Base-by-base conservation (phyloP, 2,888 invertebrate species). In the Iselma pallidipennis region DNA sequence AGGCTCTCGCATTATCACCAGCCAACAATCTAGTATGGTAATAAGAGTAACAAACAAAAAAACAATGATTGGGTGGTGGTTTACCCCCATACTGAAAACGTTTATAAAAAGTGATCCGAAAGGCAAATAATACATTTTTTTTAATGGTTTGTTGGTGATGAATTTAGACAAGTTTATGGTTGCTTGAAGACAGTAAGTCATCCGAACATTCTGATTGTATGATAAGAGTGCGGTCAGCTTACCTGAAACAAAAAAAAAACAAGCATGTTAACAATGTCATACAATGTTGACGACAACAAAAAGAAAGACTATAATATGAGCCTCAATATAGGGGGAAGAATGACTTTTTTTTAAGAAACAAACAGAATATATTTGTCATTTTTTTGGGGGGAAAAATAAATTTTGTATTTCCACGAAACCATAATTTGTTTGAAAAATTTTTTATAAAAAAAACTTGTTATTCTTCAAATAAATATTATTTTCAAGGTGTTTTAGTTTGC, bases 201-300 rank as follows among this genome's bases (percentile, higher is more conserved):
- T 60, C 65, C 55, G 56, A 59, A 64, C 57, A 63, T 69, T 66
- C 65, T 66, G 71, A 72, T 72, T 65, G 66, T 61, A 63, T 70
- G 77, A 78, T 77, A 78, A 76, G 69, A 71, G 57, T 67, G 68
- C 73, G 76, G 75, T 73, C 74, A 71, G 72, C 76, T 80, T 79
- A 80, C 80, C 80, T 80, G 80, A 69, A 80, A 78, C 66, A 70
- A 71, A 74, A 76, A 71, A 74, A 76, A 71, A 77, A 78, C 75
- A 77, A 73, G 69, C 72, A 73, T 79, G 78, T 80, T 79, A 78
- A 80, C 79, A 78, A 76, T 74, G 53, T 63, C 69, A 63, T 66
- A 71, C 54, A 70, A 74, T 69, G 71, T 37, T 37, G 37, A 37
- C 16, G 16, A 57, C 64, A 59, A 55, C 23, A 42, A n/a, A 49